These are phyloP conservation scores for Hafferia zeledoni DNA, from an alignment of 2,797 vertebrate species.

Conservation along the genomic window DNA sequence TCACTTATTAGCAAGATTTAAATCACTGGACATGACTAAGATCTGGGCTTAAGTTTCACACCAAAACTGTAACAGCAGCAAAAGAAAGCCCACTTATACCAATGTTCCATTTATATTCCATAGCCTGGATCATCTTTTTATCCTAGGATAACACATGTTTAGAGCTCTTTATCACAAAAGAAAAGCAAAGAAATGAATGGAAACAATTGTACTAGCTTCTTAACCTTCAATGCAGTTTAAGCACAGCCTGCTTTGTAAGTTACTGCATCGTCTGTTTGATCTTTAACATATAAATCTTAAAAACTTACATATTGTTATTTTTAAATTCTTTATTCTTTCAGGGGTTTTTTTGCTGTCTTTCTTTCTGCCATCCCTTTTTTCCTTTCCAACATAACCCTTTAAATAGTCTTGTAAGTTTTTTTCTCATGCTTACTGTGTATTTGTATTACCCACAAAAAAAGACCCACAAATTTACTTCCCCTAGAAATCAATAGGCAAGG, in stretches of 20 bases:
- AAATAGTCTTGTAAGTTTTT: background rate
- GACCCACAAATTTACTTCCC: background rate
- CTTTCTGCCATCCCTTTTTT: background rate
- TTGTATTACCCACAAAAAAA: background rate
- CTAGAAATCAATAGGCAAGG: background rate
- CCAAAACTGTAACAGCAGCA: background rate
- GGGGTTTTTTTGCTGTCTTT: rapidly evolving
- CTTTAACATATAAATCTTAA: background rate
- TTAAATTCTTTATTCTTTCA: background rate
- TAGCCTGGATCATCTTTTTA: background rate
- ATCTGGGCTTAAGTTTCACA: background rate
- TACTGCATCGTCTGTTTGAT: background rate
- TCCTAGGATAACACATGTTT: background rate
- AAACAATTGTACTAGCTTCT: background rate
- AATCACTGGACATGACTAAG: background rate
- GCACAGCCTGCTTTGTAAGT: background rate
- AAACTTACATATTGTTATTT: background rate
- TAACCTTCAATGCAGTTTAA: background rate
- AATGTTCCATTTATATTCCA: background rate
- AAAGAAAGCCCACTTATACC: background rate
- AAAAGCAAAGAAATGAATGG: background rate
- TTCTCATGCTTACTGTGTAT: background rate
- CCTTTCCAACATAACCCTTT: background rate
- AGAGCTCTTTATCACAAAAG: background rate
- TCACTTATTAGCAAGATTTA: background rate